Conservation (phyloP, 2,888 invertebrate species). For the Ferrisia virgata region DNA sequence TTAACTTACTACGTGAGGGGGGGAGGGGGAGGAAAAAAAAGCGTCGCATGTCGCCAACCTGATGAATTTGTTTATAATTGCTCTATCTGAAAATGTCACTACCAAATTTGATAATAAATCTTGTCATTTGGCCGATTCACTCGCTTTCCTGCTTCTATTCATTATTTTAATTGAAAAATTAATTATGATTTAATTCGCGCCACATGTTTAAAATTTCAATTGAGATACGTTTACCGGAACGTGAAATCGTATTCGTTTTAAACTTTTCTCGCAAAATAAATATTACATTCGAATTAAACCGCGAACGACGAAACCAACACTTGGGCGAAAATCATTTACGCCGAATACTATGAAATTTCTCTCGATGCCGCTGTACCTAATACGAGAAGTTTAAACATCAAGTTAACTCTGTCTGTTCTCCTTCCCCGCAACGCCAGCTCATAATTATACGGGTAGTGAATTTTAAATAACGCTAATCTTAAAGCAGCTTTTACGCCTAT, state of each 20-base stretch:
- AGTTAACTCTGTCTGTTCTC: neutral
- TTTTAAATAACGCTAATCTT: neutral
- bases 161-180: slow-evolving; percentile 25
- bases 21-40: neutral
- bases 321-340: neutral
- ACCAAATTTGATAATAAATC: slow-evolving; percentile 27
- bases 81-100: neutral
- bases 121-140: neutral
- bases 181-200: neutral
- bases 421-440: too few species aligned
- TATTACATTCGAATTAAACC: neutral
- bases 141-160: neutral
- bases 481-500: neutral
- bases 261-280: neutral
- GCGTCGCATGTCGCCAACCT: neutral
- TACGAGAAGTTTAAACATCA: neutral
- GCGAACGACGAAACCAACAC: neutral
- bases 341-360: neutral
- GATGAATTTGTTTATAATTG: slow-evolving; percentile 28
- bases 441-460: neutral
- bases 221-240: neutral
- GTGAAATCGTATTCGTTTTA: neutral
- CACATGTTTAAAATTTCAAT: neutral
- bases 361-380: neutral
- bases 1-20: too few species aligned